Percentiles rank a stretch among this genome's conserved stretches.
These are phyloP conservation scores for Columba guinea DNA, from an alignment of 2,797 vertebrate genomes.

Conservation along the genomic window DNA sequence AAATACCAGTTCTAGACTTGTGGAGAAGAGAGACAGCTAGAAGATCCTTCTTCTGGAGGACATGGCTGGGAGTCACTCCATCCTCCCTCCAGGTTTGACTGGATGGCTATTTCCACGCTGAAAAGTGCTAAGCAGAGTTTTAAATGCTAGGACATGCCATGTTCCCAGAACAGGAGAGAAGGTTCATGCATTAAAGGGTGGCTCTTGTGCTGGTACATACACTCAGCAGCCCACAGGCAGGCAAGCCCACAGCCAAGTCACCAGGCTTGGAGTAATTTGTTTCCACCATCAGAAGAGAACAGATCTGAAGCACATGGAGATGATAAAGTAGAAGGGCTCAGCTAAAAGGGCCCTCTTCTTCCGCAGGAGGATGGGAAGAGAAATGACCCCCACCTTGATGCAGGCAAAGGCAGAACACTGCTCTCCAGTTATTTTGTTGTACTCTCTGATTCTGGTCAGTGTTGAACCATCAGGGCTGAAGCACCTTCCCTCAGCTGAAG, in stretches of 20 bases:
- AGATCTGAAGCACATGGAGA: neutral
- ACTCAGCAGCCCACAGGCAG: neutral
- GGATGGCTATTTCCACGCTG: neutral
- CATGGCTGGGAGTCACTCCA: neutral
- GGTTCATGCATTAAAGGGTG: neutral
- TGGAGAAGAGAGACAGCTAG: neutral
- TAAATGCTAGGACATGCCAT: fast-evolving
- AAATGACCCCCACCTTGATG: neutral
- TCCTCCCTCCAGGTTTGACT: neutral
- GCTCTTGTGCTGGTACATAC: neutral
- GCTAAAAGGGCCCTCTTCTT: neutral
- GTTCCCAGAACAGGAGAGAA: neutral
- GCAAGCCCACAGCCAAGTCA: neutral
- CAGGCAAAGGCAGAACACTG: neutral
- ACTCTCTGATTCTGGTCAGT: neutral
- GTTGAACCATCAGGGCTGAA: neutral
- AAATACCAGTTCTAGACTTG: neutral
- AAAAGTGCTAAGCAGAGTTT: neutral
- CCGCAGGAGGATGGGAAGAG: neutral
- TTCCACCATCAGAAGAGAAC: neutral
- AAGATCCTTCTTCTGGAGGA: neutral
- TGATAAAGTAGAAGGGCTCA: neutral
- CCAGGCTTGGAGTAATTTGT: neutral
- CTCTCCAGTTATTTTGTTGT: neutral
- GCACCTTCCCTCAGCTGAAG: neutral